phyloP scores from a whole-genome alignment of 1,140 invertebrate genomes.

The Sycophila sp. region DNA sequence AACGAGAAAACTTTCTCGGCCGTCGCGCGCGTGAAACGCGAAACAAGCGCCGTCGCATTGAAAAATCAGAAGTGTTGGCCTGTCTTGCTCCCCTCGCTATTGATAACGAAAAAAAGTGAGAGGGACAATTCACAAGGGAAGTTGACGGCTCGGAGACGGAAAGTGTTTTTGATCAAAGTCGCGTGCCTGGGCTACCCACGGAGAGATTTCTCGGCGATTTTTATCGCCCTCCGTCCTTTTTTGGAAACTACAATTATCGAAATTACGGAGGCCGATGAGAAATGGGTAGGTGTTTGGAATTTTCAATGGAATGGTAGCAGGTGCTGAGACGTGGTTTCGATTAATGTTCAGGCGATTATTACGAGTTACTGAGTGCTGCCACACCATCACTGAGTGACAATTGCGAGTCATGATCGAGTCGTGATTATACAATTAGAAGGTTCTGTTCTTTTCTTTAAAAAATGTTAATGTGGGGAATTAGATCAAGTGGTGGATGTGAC shows the following conservation, averaged over 20 bases:
- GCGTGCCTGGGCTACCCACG: neutral
- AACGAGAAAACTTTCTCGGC: conserved; percentile 22
- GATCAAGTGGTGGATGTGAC: no score
- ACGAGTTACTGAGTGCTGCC: no score
- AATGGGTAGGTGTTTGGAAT: no score
- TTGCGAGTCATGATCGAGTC: no score
- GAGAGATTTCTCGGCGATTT: neutral
- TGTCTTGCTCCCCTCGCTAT: neutral
- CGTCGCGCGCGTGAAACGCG: neutral
- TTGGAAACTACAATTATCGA: neutral
- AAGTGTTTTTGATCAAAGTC: neutral
- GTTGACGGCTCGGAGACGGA: neutral
- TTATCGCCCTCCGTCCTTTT: neutral
- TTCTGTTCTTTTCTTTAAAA: no score
- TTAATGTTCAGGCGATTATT: no score
- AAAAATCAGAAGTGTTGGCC: neutral
- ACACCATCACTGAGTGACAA: no score
- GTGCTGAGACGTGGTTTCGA: no score
- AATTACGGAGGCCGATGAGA: no score
- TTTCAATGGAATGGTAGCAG: no score
- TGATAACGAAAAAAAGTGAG: neutral
- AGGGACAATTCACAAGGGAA: neutral
- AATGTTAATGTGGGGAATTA: no score
- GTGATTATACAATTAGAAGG: no score
- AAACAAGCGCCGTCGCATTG: neutral